These are phyloP conservation scores for Salmo trutta DNA, from an alignment of 2,797 vertebrate genomes.

Conservation along the genomic window DNA sequence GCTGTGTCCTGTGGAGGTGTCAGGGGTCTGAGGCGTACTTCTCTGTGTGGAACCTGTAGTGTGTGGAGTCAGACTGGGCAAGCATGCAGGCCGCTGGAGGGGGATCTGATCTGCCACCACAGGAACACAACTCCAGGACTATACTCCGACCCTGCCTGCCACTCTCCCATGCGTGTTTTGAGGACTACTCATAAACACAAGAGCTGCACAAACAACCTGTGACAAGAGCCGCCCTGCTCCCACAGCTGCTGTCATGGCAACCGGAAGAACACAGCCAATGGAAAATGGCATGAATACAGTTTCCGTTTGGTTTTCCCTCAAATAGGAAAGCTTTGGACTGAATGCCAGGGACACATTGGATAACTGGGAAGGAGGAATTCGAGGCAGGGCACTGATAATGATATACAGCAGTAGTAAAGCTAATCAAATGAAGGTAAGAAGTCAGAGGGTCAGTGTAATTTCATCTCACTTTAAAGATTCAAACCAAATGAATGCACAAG, in stretches of 20 bases:
- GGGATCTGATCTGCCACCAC: background rate
- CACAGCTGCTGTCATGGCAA: constrained; percentile 80
- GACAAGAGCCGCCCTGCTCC: constrained; percentile 73
- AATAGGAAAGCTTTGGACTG: constrained; percentile 45
- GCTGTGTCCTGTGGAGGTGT: background rate
- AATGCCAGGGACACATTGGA: background rate
- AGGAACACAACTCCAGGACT: background rate
- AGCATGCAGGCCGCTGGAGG: background rate
- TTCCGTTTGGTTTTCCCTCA: constrained; percentile 43
- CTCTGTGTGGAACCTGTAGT: constrained; percentile 13
- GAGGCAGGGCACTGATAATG: background rate
- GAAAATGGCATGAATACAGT: constrained; percentile 51
- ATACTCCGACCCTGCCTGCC: background rate
- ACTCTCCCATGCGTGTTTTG: constrained; percentile 50
- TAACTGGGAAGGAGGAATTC: background rate
- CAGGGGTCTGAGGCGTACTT: constrained; percentile 14
- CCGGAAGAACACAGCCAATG: constrained; percentile 66
- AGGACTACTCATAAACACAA: constrained; percentile 73
- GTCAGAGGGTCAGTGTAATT: background rate
- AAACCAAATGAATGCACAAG: background rate
- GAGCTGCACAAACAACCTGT: constrained; percentile 79
- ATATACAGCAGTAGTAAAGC: background rate
- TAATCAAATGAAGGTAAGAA: background rate
- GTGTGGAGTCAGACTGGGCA: background rate
- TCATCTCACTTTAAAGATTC: too few relatives aligned